These are phyloP conservation scores for Catalaphyllia jardinei DNA, from an alignment of 64 coral and sea anemone genomes.

Conservation along the genomic window DNA sequence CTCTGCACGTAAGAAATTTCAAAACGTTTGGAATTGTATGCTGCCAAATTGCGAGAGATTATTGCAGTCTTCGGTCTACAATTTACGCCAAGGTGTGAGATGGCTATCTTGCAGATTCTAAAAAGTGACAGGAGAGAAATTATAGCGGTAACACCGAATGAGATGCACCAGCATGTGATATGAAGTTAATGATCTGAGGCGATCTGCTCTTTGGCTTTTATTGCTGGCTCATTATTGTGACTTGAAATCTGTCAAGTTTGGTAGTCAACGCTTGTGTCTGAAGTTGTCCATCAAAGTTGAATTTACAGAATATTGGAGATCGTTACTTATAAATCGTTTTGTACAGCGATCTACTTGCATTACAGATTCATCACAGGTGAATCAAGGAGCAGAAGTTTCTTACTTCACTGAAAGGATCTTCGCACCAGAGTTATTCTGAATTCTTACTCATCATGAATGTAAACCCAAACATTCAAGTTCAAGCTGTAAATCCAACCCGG, in stretches of 20 bases:
- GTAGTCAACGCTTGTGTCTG: neutral
- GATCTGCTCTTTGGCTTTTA: neutral
- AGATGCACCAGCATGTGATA: neutral
- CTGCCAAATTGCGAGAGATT: neutral
- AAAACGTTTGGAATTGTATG: neutral
- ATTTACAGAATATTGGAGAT: neutral
- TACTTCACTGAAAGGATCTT: neutral
- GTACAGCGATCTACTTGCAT: too few species aligned
- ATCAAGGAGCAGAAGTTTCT: neutral
- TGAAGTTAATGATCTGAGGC: neutral
- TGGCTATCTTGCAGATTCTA: slow-evolving; percentile 6
- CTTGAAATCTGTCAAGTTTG: slow-evolving; percentile 21
- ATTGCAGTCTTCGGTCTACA: neutral
- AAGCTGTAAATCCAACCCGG: slow-evolving; percentile 22
- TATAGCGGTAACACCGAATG: neutral
- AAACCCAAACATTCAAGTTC: neutral
- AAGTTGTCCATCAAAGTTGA: neutral
- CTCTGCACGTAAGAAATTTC: neutral
- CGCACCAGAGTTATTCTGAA: neutral
- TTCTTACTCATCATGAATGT: slow-evolving; percentile 7
- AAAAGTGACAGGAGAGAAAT: neutral
- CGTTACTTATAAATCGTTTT: neutral
- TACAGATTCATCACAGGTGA: neutral
- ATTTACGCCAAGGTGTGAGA: neutral
- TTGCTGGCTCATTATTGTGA: neutral